Percentiles rank a stretch among this genome's conserved stretches.
These are phyloP conservation scores for Pseudanteris insignis DNA, from an alignment of 2,888 invertebrate genomes.

Conservation along the genomic window DNA sequence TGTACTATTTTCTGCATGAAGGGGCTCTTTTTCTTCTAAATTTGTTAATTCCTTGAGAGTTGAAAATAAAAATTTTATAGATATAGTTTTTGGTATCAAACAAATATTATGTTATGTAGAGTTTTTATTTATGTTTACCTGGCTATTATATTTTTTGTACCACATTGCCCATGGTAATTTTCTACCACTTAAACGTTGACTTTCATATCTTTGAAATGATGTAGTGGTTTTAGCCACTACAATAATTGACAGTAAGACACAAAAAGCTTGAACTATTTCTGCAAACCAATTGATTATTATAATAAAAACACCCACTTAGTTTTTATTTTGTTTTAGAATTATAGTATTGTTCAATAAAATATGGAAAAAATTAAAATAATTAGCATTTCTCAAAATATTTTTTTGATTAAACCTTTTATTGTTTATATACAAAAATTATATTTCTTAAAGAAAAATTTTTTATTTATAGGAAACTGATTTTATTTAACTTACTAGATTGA, in stretches of 20 bases:
- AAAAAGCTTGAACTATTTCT: slow-evolving; percentile 76
- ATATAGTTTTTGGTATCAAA: too few relatives aligned
- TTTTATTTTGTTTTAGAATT: too few relatives aligned
- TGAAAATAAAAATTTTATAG: too few relatives aligned
- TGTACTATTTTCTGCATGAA: slow-evolving; percentile 40
- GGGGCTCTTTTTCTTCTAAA: slow-evolving; percentile 56
- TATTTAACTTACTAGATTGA: slow-evolving; percentile 71
- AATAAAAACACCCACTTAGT: too few relatives aligned
- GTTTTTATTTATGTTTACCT: slow-evolving; percentile 52
- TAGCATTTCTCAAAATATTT: too few relatives aligned
- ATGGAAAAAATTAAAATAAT: too few relatives aligned
- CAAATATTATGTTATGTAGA: too few relatives aligned
- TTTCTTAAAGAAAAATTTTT: neutral
- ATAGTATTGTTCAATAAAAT: too few relatives aligned
- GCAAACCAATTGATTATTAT: too few relatives aligned
- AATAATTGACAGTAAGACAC: slow-evolving; percentile 74
- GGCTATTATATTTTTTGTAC: slow-evolving; percentile 60
- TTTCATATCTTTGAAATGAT: slow-evolving; percentile 80
- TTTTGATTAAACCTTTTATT: neutral
- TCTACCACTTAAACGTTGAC: slow-evolving; percentile 78
- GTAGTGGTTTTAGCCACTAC: slow-evolving; percentile 78
- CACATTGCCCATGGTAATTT: slow-evolving; percentile 77
- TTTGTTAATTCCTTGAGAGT: slow-evolving; percentile 55
- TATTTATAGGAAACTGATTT: neutral
- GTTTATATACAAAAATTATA: neutral